A percentile compares a stretch with the other conserved stretches of the same genome.
These are phyloP conservation scores for Synanthedon tipuliformis DNA, from an alignment of 2,888 invertebrate species.

Conservation along the genomic window DNA sequence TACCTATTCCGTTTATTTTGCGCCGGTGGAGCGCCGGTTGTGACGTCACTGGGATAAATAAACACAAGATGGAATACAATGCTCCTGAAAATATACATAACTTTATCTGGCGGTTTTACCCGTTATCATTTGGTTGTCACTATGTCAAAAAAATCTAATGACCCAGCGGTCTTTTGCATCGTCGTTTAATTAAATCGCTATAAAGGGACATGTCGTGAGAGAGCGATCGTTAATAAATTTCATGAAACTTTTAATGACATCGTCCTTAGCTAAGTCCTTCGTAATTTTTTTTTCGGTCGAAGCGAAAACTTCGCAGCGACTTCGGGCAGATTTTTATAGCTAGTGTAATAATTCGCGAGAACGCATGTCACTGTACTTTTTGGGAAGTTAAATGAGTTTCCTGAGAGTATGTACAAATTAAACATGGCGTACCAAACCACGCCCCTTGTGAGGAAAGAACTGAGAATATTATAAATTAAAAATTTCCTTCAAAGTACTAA, in stretches of 20 bases:
- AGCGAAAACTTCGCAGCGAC: conserved; percentile 4
- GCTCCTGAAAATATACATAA: too few relatives aligned
- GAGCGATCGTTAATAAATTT: conserved; percentile 36
- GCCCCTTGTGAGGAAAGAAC: too few relatives aligned
- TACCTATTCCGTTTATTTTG: conserved; percentile 20
- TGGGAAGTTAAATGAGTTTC: neutral
- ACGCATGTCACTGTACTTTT: neutral
- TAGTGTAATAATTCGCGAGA: neutral
- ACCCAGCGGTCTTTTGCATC: conserved; percentile 2
- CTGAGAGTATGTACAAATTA: too few relatives aligned
- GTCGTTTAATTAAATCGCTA: neutral
- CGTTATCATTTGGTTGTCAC: too few relatives aligned
- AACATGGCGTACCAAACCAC: too few relatives aligned
- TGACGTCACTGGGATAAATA: too few relatives aligned
- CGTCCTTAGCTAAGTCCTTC: conserved; percentile 15
- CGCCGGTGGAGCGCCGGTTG: conserved; percentile 8
- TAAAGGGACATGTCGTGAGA: conserved; percentile 7
- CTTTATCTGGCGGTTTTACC: too few relatives aligned
- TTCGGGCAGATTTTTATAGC: neutral
- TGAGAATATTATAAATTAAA: too few relatives aligned
- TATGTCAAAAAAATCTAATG: too few relatives aligned
- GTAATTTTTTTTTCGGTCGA: conserved; percentile 30
- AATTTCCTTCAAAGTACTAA: too few relatives aligned
- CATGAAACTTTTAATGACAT: conserved; percentile 39
- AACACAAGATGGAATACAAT: too few relatives aligned